Base-by-base conservation (phyloP, 1,140 invertebrate species). In the Trachelipus rathkii region DNA sequence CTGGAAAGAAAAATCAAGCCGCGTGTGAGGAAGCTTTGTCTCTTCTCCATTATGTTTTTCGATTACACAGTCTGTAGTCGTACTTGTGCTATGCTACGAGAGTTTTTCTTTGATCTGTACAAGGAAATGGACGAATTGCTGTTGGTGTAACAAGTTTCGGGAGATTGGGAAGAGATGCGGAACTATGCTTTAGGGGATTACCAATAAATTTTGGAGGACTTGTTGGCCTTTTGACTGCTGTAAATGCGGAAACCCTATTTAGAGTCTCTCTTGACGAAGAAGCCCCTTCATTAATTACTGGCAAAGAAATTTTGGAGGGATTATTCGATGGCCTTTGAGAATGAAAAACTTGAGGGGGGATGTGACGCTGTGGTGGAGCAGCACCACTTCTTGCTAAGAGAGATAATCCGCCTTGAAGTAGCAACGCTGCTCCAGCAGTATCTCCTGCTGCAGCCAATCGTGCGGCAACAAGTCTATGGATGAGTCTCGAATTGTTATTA, bases 391-490 rank as follows among this genome's bases (percentile, higher is more conserved):
- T 67, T 9, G 78, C 78, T 21, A 79, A 72, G 13, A 79, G 75
- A 67, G 78, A 79, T 33, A 79, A 53, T 19, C 78, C 75, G 8
- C 78, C 78, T 43, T 79, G 78, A 6, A 77, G 72, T n/a, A 79
- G 68, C 0, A 79, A 53, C 23, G 75, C 74, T 9, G 78, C 74
- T 8, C 74, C 78, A 43, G 77, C 77, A 3, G 78, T 72, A 50
- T 79, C 78, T 21, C 78, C 75, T 9, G 78, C 77, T 15, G 77
- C 77, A 11, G 78, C 78, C 21, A 79, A 72, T 44, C 78, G 50
- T 21, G 78, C 74, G 11, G 78, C 78, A 9, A 79, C 78, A 10
- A 90, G 88, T 67, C 88, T 90, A 80, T 83, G 44, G 71, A 75
- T 15, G 72, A 78, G 67, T 73, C 77, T 53, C 15, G 76, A 73